Evolutionary conservation across 1,140 invertebrate species (phyloP).

Genomic region (Drosophila serrata): DNA sequence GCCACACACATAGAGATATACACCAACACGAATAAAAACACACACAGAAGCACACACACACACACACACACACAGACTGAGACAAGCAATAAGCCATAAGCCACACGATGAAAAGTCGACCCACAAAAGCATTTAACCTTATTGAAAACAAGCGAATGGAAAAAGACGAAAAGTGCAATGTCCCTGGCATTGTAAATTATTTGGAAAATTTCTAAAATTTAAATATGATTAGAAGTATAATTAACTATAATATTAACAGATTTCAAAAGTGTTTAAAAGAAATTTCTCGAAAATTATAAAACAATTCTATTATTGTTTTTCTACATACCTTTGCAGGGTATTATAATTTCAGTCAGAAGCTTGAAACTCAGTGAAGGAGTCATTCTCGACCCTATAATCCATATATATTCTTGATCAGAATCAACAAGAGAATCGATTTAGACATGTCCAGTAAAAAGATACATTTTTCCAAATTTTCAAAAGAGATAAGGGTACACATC

Average conservation of each 20-base stretch:
- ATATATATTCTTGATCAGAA: too few relatives aligned
- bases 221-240: neutral
- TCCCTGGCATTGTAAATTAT: neutral
- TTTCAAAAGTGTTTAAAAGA: too few relatives aligned
- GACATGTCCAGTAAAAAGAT: too few relatives aligned
- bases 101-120: constrained; percentile 20
- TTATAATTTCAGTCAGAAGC: too few relatives aligned
- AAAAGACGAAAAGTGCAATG: neutral
- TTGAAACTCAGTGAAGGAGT: too few relatives aligned
- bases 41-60: constrained; percentile 27
- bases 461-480: too few relatives aligned
- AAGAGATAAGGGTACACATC: too few relatives aligned
- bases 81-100: constrained; percentile 28
- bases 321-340: too few relatives aligned
- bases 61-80: neutral
- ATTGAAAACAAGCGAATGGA: constrained; percentile 18
- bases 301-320: too few relatives aligned
- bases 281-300: too few relatives aligned
- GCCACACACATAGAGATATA: constrained; percentile 15
- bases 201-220: neutral
- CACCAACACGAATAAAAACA: constrained; percentile 59
- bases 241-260: neutral
- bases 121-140: constrained; percentile 19
- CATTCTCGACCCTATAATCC: too few relatives aligned
- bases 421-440: too few relatives aligned